These are phyloP conservation scores for Anguilla anguilla DNA, from an alignment of 2,797 vertebrate genomes.

Conservation along the genomic window DNA sequence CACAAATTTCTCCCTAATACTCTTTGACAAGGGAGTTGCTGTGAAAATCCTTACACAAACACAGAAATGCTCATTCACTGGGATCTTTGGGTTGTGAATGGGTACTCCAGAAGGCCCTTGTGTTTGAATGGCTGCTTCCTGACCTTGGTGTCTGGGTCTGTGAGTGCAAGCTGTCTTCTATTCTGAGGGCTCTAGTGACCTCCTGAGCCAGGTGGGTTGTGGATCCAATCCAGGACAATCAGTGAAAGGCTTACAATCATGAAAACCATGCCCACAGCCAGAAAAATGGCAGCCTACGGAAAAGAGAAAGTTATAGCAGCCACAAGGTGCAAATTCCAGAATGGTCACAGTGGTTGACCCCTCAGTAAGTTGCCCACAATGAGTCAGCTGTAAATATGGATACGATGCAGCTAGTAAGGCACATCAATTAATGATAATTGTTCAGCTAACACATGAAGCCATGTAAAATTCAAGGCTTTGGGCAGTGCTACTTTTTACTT, in stretches of 20 bases:
- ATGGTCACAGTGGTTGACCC: background rate
- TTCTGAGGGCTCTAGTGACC: slow-evolving; percentile 76
- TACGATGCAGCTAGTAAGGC: background rate
- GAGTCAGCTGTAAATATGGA: no score
- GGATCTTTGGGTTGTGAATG: slow-evolving; percentile 50
- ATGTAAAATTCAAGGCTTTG: background rate
- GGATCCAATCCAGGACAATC: slow-evolving; percentile 92
- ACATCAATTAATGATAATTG: background rate
- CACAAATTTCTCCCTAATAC: slow-evolving; percentile 43
- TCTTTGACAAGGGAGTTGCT: slow-evolving; percentile 32
- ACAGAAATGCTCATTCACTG: slow-evolving; percentile 56
- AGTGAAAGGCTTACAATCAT: slow-evolving; percentile 94
- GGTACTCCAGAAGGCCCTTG: background rate
- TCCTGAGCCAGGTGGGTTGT: slow-evolving; percentile 79
- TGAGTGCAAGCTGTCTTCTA: slow-evolving; percentile 10
- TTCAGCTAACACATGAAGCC: background rate
- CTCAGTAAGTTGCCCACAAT: background rate
- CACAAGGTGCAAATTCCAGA: background rate
- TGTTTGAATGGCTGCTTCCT: background rate
- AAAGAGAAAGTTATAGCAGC: background rate
- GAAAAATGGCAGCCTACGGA: slow-evolving; percentile 83
- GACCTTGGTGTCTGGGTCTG: slow-evolving; percentile 33
- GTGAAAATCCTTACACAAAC: slow-evolving; percentile 10
- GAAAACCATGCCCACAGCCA: slow-evolving; percentile 87
- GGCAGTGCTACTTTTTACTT: background rate